Percentiles rank a stretch among this genome's conserved stretches.
Evolutionary conservation across 2,797 vertebrate species (phyloP).

Genomic region (Ptychadena robeensis): DNA sequence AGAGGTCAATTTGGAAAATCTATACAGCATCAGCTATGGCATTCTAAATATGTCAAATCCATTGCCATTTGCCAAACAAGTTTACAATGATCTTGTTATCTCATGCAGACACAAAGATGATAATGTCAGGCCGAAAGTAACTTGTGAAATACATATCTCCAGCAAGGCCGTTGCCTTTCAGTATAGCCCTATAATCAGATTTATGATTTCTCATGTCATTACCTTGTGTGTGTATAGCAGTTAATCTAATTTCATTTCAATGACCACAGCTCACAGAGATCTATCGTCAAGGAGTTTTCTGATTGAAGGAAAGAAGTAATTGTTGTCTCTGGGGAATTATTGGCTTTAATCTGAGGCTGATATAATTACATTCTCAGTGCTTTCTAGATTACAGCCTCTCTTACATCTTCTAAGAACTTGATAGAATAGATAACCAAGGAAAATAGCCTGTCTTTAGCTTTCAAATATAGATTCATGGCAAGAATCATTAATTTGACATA

Average conservation of each 20-base stretch:
- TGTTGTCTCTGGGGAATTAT: constrained; percentile 61
- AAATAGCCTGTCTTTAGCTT: neutral
- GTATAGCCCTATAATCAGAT: neutral
- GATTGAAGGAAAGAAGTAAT: constrained; percentile 60
- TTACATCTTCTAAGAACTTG: constrained; percentile 2
- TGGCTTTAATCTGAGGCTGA: constrained; percentile 61
- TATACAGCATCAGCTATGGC: too few species aligned
- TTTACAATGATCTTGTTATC: neutral
- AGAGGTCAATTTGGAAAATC: too few species aligned
- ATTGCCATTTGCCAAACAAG: neutral
- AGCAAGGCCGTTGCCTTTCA: neutral
- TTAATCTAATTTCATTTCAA: constrained; percentile 11
- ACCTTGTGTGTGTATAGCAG: neutral
- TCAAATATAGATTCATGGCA: neutral
- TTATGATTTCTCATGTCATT: neutral
- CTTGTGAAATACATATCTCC: neutral
- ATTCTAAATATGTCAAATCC: too few species aligned
- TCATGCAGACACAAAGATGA: neutral
- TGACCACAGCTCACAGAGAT: neutral
- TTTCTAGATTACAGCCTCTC: constrained; percentile 26
- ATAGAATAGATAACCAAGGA: neutral
- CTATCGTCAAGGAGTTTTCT: constrained; percentile 58
- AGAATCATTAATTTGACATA: neutral
- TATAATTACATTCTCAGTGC: constrained; percentile 60
- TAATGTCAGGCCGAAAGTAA: too few species aligned